A percentile compares a stretch with the other conserved stretches of the same genome.
phyloP scores from a whole-genome alignment of 2,888 invertebrate genomes.

The Drosophila tripunctata region DNA sequence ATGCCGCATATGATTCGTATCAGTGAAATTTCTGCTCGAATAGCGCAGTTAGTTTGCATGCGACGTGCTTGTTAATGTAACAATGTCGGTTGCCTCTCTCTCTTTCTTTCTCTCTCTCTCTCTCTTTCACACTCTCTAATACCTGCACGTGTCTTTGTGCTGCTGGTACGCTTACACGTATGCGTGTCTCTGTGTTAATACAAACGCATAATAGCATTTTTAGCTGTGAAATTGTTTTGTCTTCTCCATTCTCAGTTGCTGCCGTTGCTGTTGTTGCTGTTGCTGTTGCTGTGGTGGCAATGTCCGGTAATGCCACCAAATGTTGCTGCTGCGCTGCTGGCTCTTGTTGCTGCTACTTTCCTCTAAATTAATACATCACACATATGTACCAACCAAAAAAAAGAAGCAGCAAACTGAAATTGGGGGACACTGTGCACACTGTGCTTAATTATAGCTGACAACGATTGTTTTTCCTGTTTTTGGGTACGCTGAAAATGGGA shows the following conservation, averaged over 20 bases:
- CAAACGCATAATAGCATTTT: conserved; percentile 78
- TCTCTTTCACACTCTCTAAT: neutral
- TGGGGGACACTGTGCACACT: conserved; percentile 5
- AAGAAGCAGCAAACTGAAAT: conserved; percentile 1
- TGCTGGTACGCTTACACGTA: conserved; percentile 13
- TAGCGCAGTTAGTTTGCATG: conserved; percentile 76
- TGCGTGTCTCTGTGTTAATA: conserved; percentile 69
- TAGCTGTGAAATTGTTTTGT: conserved; percentile 71
- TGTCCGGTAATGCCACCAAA: conserved; percentile 6
- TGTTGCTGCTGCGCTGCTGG: conserved; percentile 25
- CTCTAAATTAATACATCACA: conserved; percentile 78
- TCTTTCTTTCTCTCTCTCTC: conserved; percentile 18
- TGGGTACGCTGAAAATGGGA: conserved; percentile 69
- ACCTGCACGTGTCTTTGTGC: conserved; percentile 3
- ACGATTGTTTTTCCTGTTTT: conserved; percentile 55
- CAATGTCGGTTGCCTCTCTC: conserved; percentile 27
- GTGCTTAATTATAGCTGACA: conserved; percentile 51
- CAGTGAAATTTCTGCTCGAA: conserved; percentile 78
- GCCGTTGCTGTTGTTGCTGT: conserved; percentile 1
- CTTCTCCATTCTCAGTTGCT: conserved; percentile 27
- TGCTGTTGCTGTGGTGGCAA: conserved; percentile 20
- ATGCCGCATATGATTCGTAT: conserved; percentile 78
- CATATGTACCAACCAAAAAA: conserved; percentile 29
- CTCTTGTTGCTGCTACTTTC: conserved; percentile 44
- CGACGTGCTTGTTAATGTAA: conserved; percentile 77